phyloP scores from a whole-genome alignment of 1,140 invertebrate species.

The Akabosia matsudoensis region DNA sequence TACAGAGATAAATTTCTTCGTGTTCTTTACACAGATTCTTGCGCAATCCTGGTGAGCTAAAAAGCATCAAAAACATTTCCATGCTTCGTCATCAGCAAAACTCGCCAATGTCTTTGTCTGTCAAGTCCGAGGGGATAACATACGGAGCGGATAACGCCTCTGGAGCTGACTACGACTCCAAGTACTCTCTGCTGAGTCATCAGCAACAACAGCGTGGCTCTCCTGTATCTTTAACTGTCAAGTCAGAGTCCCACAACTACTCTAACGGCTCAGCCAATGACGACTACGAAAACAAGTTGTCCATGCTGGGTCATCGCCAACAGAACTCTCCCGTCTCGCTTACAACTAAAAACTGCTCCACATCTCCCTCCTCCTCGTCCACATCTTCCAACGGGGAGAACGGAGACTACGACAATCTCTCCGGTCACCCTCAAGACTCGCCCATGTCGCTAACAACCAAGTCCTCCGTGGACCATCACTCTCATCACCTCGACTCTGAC shows the following conservation, averaged over 20 bases:
- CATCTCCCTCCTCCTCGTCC: constrained; percentile 21
- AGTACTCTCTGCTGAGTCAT: constrained; percentile 24
- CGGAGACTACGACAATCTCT: constrained; percentile 16
- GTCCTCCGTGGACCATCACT: constrained; percentile 23
- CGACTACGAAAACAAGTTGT: constrained; percentile 2
- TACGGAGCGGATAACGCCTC: background rate
- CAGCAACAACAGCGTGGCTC: constrained; percentile 34
- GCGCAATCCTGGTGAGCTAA: constrained; percentile 81
- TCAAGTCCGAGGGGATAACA: constrained; percentile 28
- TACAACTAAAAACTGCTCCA: constrained; percentile 30
- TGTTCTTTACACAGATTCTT: constrained; percentile 66
- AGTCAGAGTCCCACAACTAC: background rate
- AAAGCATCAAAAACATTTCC: constrained; percentile 89
- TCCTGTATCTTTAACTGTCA: constrained; percentile 7
- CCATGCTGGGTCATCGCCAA: constrained; percentile 24
- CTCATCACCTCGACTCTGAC: constrained; percentile 26
- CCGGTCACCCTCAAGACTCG: constrained; percentile 14
- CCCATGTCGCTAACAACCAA: constrained; percentile 37
- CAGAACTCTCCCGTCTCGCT: constrained; percentile 25
- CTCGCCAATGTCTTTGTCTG: constrained; percentile 44
- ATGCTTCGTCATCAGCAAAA: constrained; percentile 70
- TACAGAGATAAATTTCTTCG: background rate
- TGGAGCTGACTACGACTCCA: constrained; percentile 62
- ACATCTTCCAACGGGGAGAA: constrained; percentile 5
- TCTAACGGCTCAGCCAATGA: background rate